phyloP scores from a whole-genome alignment of 2,113 vertebrate genomes.

The Coturnix japonica region DNA sequence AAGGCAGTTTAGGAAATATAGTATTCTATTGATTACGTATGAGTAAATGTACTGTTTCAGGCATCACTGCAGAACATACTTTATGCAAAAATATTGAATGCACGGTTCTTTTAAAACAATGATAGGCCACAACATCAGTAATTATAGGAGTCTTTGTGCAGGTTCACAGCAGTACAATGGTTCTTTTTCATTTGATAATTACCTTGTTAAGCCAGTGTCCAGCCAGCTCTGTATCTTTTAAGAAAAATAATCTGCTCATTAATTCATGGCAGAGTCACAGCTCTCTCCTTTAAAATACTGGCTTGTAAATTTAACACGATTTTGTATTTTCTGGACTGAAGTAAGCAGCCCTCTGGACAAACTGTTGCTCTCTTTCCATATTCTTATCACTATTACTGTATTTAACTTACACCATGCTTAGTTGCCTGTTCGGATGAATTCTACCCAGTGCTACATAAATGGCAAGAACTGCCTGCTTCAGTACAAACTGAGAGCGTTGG shows the following conservation, averaged over 20 bases:
- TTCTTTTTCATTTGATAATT: conserved; percentile 75
- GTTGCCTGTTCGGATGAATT: not conserved
- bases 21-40: conserved; percentile 30
- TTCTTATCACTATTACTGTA: not conserved
- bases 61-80: not conserved
- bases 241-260: conserved; percentile 52
- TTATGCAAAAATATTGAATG: conserved; percentile 56
- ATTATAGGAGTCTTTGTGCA: conserved; percentile 64
- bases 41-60: conserved; percentile 53
- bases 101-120: conserved; percentile 44
- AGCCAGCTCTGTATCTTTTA: conserved; percentile 53
- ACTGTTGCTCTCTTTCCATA: not conserved
- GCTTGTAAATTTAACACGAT: conserved; percentile 14
- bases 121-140: conserved; percentile 47
- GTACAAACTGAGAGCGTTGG: not conserved
- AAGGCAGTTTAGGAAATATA: conserved; percentile 38
- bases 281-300: not conserved
- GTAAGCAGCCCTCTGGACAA: not conserved
- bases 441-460: not conserved
- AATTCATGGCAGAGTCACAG: conserved; percentile 15
- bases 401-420: not conserved
- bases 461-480: not conserved
- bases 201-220: conserved; percentile 66
- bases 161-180: conserved; percentile 42
- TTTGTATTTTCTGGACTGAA: not conserved